A percentile compares a stretch with the other conserved stretches of the same genome.
These are phyloP conservation scores for Drosophila eugracilis DNA, from an alignment of 1,140 invertebrate species.

Conservation along the genomic window DNA sequence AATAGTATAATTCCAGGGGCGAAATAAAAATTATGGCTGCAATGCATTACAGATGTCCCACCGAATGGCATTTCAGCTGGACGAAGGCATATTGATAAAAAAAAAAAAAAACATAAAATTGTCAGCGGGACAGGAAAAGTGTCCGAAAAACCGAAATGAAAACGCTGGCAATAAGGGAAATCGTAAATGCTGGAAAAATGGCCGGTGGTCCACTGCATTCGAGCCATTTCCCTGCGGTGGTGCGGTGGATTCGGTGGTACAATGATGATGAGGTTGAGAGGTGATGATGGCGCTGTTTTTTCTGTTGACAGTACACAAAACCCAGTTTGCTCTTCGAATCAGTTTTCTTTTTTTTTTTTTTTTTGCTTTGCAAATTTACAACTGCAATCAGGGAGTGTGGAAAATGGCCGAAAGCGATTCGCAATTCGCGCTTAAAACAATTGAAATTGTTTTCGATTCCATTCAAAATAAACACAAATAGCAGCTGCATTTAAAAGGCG, in stretches of 20 bases:
- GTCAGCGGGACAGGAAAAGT: slow-evolving; percentile 31
- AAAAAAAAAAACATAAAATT: slow-evolving; percentile 34
- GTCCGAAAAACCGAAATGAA: slow-evolving; percentile 47
- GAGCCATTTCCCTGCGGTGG: slow-evolving; percentile 22
- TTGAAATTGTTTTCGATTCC: slow-evolving; percentile 51
- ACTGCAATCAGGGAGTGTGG: slow-evolving; percentile 62
- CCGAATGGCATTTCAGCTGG: slow-evolving; percentile 1
- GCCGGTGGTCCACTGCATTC: slow-evolving; percentile 24
- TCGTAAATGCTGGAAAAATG: slow-evolving; percentile 71
- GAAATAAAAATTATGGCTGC: slow-evolving; percentile 26
- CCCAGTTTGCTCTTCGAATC: slow-evolving; percentile 34
- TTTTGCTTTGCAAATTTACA: slow-evolving; percentile 40
- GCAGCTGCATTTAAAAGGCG: slow-evolving; percentile 30
- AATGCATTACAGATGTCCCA: slow-evolving; percentile 39
- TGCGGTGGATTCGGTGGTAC: neutral
- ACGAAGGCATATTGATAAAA: slow-evolving; percentile 32
- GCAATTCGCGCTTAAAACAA: slow-evolving; percentile 69
- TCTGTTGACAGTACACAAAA: slow-evolving; percentile 60
- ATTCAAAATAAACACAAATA: slow-evolving; percentile 27
- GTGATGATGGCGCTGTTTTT: slow-evolving; percentile 38
- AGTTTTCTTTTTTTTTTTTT: slow-evolving; percentile 29
- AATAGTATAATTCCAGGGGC: slow-evolving; percentile 12
- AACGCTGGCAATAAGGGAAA: slow-evolving; percentile 68
- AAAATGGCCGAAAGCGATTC: slow-evolving; percentile 49
- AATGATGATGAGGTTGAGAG: slow-evolving; percentile 2